Conservation (phyloP, 2,888 invertebrate genomes). For the Allolobophora icterica region DNA sequence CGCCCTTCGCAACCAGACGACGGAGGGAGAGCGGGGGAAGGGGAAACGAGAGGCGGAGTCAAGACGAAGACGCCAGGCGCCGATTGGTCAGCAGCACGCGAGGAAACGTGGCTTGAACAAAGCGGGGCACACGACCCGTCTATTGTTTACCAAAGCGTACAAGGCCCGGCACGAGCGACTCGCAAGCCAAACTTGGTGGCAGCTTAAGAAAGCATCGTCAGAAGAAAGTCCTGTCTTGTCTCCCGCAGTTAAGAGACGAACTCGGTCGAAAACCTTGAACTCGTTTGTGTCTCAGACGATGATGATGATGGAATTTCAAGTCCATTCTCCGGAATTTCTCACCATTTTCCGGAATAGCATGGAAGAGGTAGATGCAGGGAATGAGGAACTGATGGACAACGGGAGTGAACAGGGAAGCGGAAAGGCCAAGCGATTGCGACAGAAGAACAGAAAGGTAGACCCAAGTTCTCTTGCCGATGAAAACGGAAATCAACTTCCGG, state of each 20-base stretch:
- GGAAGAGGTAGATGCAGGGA: neutral
- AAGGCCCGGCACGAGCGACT: slow-evolving; percentile 19
- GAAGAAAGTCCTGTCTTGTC: neutral
- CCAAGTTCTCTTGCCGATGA: neutral
- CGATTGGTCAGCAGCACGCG: slow-evolving; percentile 17
- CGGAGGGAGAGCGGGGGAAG: neutral
- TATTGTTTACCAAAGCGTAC: neutral
- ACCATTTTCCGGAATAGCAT: neutral
- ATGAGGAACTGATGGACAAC: neutral
- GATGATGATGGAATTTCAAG: slow-evolving; percentile 23
- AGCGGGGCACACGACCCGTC: slow-evolving; percentile 11
- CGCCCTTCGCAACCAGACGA: neutral
- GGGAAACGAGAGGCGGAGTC: neutral
- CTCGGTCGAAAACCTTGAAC: neutral
- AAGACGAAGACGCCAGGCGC: neutral
- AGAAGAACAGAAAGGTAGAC: neutral
- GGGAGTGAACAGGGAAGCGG: neutral
- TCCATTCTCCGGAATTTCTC: neutral
- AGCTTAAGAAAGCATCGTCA: neutral
- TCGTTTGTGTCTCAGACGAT: too few relatives aligned
- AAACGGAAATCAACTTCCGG: neutral
- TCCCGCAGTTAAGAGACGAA: neutral
- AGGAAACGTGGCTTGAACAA: neutral
- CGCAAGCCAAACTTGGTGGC: slow-evolving; percentile 5
- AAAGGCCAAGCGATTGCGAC: neutral